Evolutionary conservation across 2,888 invertebrate species (phyloP), one percentile per base, ranked within the genome.

Genomic region (Byasa hedistus): DNA sequence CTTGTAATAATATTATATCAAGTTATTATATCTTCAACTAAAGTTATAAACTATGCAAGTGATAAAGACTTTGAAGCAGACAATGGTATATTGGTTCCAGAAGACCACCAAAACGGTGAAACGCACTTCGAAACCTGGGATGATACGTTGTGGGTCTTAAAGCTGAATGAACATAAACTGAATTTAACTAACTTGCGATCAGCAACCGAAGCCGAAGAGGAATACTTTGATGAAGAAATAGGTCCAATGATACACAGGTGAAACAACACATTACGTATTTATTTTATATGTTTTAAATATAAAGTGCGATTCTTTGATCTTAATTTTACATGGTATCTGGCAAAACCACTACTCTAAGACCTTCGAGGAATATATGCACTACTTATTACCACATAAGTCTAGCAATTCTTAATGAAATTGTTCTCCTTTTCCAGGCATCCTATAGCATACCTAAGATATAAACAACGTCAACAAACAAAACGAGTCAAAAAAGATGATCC

Each of bases 101-200:
- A 57, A 48, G 21, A 24, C 0, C 39, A 39, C 3, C 21, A 15
- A 21, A 27, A 12, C 4, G 27, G 39, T 51, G 24, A 44, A 48
- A 55, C 12, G 17, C 23, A 32, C n/a, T 36, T 60, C 1, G 60
- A 64, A 57, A 57, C 24, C 5, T 64, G 64, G 64, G 64, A 70
- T 52, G 65, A 68, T 62, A 69, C 75, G 44, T 1, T 85, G 12
- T 85, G 84, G 84, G 78, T 84, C 32, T 56, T 85, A n/a, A 73
- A 70, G 54, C 64, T 85, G 19, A 75, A 76, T 24, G 69, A 72
- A 54, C 72, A 72, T n/a, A 72, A 64, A 0, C 59, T 81, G 68
- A 77, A 76, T 58, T 63, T 72, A 12, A 64, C 78, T 17, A 73
- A 71, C 60, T 60, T 85, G 65, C 76, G 73, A 39, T 69, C 72